Percentiles rank a stretch among this genome's conserved stretches.
phyloP scores from a whole-genome alignment of 1,140 invertebrate species.

The Ridgeia piscesae region DNA sequence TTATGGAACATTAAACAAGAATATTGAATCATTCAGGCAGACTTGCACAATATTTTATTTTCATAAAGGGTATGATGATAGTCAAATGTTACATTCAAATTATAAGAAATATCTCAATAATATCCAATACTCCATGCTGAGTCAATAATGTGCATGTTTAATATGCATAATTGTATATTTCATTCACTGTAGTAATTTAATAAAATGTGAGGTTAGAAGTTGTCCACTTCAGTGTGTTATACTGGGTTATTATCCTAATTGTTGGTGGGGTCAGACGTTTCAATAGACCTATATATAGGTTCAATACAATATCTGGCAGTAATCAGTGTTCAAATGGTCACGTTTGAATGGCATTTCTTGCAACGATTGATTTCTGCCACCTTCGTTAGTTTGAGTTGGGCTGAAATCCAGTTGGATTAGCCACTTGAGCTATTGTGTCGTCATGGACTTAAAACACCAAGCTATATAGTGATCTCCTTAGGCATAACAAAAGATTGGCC shows the following conservation, averaged over 20 bases:
- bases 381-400: background rate
- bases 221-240: background rate
- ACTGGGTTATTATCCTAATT: background rate
- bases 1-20: too few relatives aligned
- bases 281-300: background rate
- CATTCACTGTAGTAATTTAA: background rate
- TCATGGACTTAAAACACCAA: background rate
- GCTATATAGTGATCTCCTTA: background rate
- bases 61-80: background rate
- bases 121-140: background rate
- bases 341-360: background rate
- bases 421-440: slow-evolving; percentile 2
- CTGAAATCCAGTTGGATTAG: background rate
- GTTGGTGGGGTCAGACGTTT: background rate
- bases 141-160: background rate
- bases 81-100: background rate
- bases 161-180: background rate
- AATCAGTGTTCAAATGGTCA: background rate
- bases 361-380: background rate
- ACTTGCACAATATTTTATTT: background rate
- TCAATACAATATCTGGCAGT: background rate
- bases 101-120: background rate
- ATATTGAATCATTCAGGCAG: too few relatives aligned
- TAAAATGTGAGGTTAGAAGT: background rate
- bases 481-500: background rate